These are phyloP conservation scores for Pelagia noctiluca DNA, from an alignment of 30 jellyfish, hydroid and myxozoan genomes.

Conservation along the genomic window DNA sequence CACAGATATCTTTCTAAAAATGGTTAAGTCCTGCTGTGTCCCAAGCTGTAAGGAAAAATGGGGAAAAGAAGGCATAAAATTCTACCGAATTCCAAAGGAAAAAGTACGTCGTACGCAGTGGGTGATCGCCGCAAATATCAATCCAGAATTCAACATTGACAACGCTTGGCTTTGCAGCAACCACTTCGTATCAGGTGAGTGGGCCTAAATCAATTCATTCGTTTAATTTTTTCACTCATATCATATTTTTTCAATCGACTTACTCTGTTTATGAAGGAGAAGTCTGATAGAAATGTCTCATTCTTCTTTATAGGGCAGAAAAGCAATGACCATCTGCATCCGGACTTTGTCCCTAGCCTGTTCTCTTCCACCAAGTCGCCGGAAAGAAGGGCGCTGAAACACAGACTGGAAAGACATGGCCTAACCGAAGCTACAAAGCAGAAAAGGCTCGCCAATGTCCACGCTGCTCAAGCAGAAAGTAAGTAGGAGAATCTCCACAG, in stretches of 20 bases:
- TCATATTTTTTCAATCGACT: background rate
- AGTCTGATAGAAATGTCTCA: background rate
- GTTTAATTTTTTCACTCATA: background rate
- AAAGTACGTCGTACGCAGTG: too few species aligned
- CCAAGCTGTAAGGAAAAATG: too few species aligned
- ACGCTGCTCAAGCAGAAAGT: background rate
- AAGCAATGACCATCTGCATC: background rate
- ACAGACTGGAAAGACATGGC: background rate
- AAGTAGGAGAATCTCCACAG: background rate
- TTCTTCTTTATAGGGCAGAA: background rate
- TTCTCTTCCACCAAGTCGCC: background rate
- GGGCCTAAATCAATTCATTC: background rate
- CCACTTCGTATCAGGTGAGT: conserved; percentile 1
- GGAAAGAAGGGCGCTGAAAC: background rate
- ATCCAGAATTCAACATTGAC: background rate
- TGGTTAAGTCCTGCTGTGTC: too few species aligned
- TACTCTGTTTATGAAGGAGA: background rate
- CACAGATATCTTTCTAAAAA: too few species aligned
- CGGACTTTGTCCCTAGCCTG: background rate
- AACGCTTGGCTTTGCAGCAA: background rate
- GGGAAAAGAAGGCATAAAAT: too few species aligned
- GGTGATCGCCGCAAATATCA: too few species aligned
- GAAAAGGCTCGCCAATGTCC: background rate
- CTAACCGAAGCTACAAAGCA: background rate
- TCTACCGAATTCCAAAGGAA: too few species aligned